phyloP scores from a whole-genome alignment of 2,113 vertebrate genomes.

The Lutjanus erythropterus region DNA sequence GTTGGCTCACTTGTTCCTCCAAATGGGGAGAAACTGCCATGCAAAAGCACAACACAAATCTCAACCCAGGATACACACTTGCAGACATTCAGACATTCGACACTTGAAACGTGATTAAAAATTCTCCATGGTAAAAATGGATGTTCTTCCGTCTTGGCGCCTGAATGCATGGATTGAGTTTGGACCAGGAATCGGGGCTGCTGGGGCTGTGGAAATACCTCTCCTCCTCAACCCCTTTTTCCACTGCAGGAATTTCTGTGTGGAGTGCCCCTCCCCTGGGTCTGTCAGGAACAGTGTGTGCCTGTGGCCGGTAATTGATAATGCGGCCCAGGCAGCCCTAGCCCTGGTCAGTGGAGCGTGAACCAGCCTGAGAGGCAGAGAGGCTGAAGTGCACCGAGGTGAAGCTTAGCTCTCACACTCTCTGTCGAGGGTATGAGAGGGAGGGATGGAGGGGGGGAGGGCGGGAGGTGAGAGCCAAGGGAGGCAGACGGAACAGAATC shows the following conservation, averaged over 20 bases:
- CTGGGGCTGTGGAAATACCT: slow-evolving; percentile 42
- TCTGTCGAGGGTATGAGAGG: slow-evolving; percentile 45
- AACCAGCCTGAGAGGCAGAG: slow-evolving; percentile 79
- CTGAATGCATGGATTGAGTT: slow-evolving; percentile 18
- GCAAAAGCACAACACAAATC: not conserved
- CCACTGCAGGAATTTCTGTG: slow-evolving; percentile 65
- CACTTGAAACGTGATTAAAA: slow-evolving; percentile 27
- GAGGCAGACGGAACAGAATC: slow-evolving; percentile 51
- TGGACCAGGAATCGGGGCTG: slow-evolving; percentile 15
- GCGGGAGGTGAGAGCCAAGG: slow-evolving; percentile 53
- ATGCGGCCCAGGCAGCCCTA: slow-evolving; percentile 76
- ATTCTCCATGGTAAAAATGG: not conserved
- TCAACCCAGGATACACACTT: not conserved
- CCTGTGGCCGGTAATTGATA: slow-evolving; percentile 83
- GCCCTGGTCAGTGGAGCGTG: slow-evolving; percentile 78
- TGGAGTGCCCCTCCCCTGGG: slow-evolving; percentile 71
- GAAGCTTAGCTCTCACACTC: slow-evolving; percentile 72
- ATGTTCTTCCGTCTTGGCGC: not conserved
- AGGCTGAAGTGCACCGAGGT: slow-evolving; percentile 76
- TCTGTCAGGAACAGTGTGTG: slow-evolving; percentile 78
- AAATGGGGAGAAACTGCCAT: not conserved
- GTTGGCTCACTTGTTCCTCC: not conserved
- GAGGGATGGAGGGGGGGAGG: slow-evolving; percentile 26
- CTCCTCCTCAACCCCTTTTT: slow-evolving; percentile 42
- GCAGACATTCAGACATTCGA: not conserved